phyloP scores from a whole-genome alignment of 2,888 invertebrate genomes.

The Liopterus haemorrhoidalis region DNA sequence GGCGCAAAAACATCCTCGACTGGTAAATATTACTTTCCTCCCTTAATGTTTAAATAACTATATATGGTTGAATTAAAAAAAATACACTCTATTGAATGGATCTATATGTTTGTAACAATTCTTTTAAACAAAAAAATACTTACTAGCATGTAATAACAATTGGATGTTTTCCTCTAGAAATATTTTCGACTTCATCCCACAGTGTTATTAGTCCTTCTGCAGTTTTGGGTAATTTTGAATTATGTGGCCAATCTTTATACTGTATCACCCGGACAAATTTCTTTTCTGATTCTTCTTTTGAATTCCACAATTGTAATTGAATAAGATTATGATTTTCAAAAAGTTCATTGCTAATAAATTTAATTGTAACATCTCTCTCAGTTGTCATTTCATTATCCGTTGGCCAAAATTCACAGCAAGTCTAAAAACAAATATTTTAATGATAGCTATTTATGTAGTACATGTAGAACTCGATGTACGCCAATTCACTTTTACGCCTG shows the following conservation, averaged over 20 bases:
- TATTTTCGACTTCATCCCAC: conserved; percentile 36
- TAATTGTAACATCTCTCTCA: conserved; percentile 9
- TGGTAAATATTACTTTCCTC: background rate
- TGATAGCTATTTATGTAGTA: background rate
- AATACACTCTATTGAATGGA: background rate
- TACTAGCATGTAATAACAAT: conserved; percentile 40
- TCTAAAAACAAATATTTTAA: conserved; percentile 29
- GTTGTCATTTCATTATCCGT: conserved; percentile 26
- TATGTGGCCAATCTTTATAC: conserved; percentile 33
- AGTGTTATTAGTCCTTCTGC: conserved; percentile 34
- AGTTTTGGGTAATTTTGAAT: conserved; percentile 31
- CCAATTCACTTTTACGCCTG: no score
- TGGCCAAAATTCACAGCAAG: conserved; percentile 35
- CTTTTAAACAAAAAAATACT: conserved; percentile 20
- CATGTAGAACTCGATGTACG: conserved; percentile 11
- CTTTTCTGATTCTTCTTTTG: background rate
- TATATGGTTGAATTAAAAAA: background rate
- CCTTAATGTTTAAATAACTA: background rate
- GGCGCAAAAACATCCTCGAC: no score
- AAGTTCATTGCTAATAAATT: background rate
- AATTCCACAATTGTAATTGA: background rate
- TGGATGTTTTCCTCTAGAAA: conserved; percentile 34
- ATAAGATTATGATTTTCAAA: background rate
- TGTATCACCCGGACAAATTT: conserved; percentile 28
- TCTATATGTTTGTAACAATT: background rate